Evolutionary conservation across 2,888 invertebrate species (phyloP).

Genomic region (Drosophila antonietae): DNA sequence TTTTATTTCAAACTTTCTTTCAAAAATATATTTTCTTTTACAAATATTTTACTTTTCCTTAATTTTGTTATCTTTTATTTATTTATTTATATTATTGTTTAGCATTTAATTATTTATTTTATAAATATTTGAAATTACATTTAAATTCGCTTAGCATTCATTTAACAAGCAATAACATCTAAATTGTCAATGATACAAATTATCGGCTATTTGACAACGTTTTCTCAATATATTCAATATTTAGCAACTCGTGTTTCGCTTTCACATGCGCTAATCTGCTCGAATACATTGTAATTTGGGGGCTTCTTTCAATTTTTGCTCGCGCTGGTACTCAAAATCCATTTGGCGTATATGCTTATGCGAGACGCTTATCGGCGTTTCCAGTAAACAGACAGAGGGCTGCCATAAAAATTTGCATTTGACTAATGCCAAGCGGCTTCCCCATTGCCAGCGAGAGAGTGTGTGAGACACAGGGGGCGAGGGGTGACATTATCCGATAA

Average conservation of each 20-base stretch:
- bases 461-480: constrained; percentile 8
- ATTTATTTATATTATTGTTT: no score
- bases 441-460: not conserved
- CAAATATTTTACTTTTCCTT: no score
- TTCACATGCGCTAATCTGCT: constrained; percentile 3
- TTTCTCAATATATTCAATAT: not conserved
- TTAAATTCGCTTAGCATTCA: no score
- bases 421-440: constrained; percentile 65
- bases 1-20: no score
- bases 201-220: not conserved
- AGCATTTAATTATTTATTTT: no score
- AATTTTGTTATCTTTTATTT: no score
- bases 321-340: not conserved
- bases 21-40: no score
- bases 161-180: no score
- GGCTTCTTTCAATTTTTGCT: not conserved
- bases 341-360: constrained; percentile 64
- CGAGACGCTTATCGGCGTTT: constrained; percentile 69
- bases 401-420: constrained; percentile 79
- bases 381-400: constrained; percentile 69
- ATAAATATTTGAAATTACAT: no score
- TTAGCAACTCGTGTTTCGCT: constrained; percentile 1
- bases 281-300: constrained; percentile 21
- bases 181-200: not conserved
- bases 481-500: constrained; percentile 43